Evolutionary conservation across 2,888 invertebrate species (phyloP).

Genomic region (Brenthis daphne): DNA sequence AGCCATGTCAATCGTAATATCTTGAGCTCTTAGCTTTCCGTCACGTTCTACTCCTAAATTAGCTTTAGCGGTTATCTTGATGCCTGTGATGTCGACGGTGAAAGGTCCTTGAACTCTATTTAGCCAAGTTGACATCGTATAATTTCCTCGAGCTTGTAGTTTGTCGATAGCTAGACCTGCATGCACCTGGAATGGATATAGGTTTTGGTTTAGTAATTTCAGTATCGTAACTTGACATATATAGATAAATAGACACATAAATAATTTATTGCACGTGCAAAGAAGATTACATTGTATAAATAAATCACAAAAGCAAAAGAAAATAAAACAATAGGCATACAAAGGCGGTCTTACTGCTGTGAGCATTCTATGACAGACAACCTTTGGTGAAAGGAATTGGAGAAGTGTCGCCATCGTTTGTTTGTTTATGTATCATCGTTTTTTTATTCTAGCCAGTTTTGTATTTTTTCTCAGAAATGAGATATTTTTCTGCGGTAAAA

Average conservation of each 20-base stretch:
- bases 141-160: conserved; percentile 88
- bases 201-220: neutral
- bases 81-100: conserved; percentile 87
- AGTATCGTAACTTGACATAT: neutral
- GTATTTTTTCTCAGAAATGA: no score
- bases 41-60: conserved; percentile 87
- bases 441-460: no score
- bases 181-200: conserved; percentile 80
- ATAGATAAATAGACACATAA: neutral
- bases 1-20: conserved; percentile 89
- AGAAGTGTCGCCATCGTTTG: no score
- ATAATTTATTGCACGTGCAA: conserved; percentile 18
- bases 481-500: no score
- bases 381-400: no score
- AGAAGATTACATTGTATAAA: no score
- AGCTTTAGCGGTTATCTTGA: conserved; percentile 86
- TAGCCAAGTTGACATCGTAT: conserved; percentile 88
- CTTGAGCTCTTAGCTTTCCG: conserved; percentile 89
- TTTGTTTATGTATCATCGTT: no score
- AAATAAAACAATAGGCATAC: no score
- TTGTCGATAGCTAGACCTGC: conserved; percentile 87
- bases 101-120: conserved; percentile 88
- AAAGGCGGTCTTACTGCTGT: no score
- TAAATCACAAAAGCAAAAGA: no score
- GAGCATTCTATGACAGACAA: no score